Percentiles rank a stretch among this genome's conserved stretches.
phyloP scores from a whole-genome alignment of 2,888 invertebrate genomes.

The Oscheius sp. region DNA sequence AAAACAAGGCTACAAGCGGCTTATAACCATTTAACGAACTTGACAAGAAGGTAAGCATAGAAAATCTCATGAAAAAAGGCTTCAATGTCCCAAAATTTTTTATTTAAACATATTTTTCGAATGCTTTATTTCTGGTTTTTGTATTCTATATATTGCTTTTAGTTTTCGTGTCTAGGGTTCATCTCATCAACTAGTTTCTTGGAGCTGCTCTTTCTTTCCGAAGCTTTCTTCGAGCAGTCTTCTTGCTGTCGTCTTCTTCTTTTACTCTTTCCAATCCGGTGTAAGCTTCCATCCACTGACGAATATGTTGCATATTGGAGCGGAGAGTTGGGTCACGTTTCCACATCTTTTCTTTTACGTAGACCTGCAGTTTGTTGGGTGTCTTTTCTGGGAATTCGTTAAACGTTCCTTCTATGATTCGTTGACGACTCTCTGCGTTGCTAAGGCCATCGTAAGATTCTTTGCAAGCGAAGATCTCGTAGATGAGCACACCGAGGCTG shows the following conservation, averaged over 20 bases:
- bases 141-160: not conserved
- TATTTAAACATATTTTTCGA: no score
- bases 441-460: conserved; percentile 23
- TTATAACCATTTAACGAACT: no score
- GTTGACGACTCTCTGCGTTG: not conserved
- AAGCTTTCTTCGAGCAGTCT: conserved; percentile 10
- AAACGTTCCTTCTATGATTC: not conserved
- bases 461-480: conserved; percentile 24
- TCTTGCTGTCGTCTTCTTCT: conserved; percentile 10
- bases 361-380: not conserved
- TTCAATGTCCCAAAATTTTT: no score
- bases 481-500: conserved; percentile 26
- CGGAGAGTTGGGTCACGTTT: not conserved
- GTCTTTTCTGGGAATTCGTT: conserved; percentile 18
- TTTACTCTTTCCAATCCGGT: conserved; percentile 11
- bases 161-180: not conserved
- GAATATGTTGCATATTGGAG: conserved; percentile 13
- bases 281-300: conserved; percentile 18
- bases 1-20: no score
- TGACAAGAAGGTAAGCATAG: no score
- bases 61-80: no score
- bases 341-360: conserved; percentile 22
- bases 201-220: conserved; percentile 11
- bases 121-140: not conserved
- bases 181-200: conserved; percentile 2